Evolutionary conservation across 2,797 vertebrate genomes (phyloP), one percentile per base, ranked within the genome.

Genomic region (Coranthus polyacanthus): DNA sequence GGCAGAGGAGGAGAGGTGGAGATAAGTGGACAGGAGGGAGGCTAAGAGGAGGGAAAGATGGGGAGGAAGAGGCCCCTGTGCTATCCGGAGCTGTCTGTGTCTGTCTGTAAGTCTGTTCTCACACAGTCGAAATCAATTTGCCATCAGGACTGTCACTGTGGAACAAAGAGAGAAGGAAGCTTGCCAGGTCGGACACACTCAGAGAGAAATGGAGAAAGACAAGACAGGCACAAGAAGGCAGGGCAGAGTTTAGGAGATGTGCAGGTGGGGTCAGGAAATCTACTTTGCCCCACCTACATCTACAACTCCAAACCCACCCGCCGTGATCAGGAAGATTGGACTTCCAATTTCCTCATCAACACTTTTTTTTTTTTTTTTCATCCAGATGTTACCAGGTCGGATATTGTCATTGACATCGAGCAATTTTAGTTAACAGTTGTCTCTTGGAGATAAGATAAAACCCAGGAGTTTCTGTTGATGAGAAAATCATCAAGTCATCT

Each of bases 71-170:
- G 88, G 88, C 88, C 88, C 92, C 92, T 93, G 92, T 92, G 92
- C 94, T 95, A 95, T 94, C 93, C 93, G 91, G 90, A 94, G 95
- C 94, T 93, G 94, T 95, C 92, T 92, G 91, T 93, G 86, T 95
- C 94, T 94, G 95, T 94, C 90, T 90, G 92, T 92, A 92, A 94
- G 92, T 94, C 92, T 94, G 94, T 95, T 96, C 95, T 99, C 97
- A 99, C 95, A 99, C 97, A 91, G 97, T 98, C 90, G 97, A 99
- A 94, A 99, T 98, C 96, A 99, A 97, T 93, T 98, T 98, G 95
- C 97, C 96, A 92, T 97, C 97, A 95, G 97, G 96, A 78, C 97
- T 99, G 97, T 84, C 96, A 79, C 97, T 99, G 97, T 84, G 94
- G 92, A 96, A 97, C 94, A 95, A 93, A 97, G 94, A 99, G 95